Base-by-base conservation (phyloP, 2,888 invertebrate species). In the Scelioninae gen. 1 region DNA sequence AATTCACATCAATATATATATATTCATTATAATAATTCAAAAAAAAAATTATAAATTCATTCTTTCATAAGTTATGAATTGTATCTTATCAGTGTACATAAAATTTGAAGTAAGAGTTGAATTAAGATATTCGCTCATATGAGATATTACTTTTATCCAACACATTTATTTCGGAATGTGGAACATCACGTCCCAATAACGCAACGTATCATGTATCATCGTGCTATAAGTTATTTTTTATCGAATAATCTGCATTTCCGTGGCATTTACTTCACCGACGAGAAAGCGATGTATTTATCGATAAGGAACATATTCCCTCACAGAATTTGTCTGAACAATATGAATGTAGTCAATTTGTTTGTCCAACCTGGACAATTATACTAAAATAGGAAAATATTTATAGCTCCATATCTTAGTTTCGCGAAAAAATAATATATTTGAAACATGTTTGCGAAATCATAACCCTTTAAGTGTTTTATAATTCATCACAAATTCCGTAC, bases 241-340 rank as follows among this genome's bases (percentile, higher is more conserved):
- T 87, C 86, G 79, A 74, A 69, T 84, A 86, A 87, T 87, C 87
- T 86, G 84, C 85, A 86, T 81, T 85, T 79, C 82, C 62, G 58
- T 79, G 60, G 77, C 72, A 71, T 77, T 85, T 86, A 83, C 76
- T 77, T 65, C 72, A 15, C 55, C 72, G 56, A 55, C 72, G 47
- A 56, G 51, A 82, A 78, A 83, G 56, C 78, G 65, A 82, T 75
- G 62, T 82, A 84, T 84, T 85, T 79, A 45, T 53, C 66, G 80
- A 79, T 82, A 84, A 85, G 62, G 58, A 47, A 66, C 56, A 63
- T 85, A 71, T 76, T 76, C 65, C 74, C 38, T 62, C 75, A 72
- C 58, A 75, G 80, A 83, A 86, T 82, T 63, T 85, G 83, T 86
- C 83, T 85, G 82, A 79, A 85, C 81, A 86, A 89, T 89, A 85